Evolutionary conservation across 2,797 vertebrate species (phyloP), one percentile per base, ranked within the genome.

Genomic region (Cryptoprocta ferox): DNA sequence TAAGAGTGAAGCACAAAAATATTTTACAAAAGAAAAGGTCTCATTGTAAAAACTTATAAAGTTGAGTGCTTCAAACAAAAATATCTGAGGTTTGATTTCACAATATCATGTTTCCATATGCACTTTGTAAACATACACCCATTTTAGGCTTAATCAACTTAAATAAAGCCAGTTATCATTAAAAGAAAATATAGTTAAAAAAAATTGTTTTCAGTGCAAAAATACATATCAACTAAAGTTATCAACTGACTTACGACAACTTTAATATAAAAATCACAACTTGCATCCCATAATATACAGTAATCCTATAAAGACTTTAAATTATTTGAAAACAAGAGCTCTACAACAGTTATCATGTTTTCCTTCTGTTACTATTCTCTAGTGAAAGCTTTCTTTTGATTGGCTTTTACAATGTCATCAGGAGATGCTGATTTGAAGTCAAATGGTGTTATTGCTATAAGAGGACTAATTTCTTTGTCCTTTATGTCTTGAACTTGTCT

Each of bases 391-490:
- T 99, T 99, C 98, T 98, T 99, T 98, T 99, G 99, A 96, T 99
- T 99, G 79, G 99, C 99, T 98, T 99, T 99, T 78, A 99, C 99
- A 66, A 99, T 98, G 98, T 99, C 99, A 97, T 99, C 99, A 24
- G 99, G 99, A 92, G 99, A 99, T n/a, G 99, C 99, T 1, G 99
- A 99, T 97, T 99, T 99, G 91, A 99, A 99, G 97, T 98, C 95
- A 98, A 99, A 99, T 0, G 99, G 99, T 70, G 98, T 98, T 94
- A 99, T 99, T 88, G 99, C 96, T 70, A 98, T 91, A 45, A 98
- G 48, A 97, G 98, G 98, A 53, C 89, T 98, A 86, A 98, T 98
- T 95, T 99, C 99, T 98, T 99, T 99, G 87, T 98, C 98, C 95
- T 98, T 99, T 91, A 98, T 81, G 2, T 98, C 98, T 97, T 99